phyloP scores from a whole-genome alignment of 2,113 vertebrate genomes.

The Calidris pugnax region DNA sequence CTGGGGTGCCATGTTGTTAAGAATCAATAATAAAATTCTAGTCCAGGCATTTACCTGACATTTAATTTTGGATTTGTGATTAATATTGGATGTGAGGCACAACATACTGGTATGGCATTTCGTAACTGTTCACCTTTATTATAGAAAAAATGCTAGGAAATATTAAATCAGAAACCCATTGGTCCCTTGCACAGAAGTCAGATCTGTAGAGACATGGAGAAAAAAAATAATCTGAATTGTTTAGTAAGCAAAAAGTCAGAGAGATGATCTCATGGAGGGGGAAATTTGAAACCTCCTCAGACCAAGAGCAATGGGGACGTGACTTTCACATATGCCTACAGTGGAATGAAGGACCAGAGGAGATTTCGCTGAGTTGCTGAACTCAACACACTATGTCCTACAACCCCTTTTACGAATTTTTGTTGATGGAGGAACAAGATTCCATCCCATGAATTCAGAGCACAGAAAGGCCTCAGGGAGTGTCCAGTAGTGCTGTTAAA shows the following conservation, averaged over 20 bases:
- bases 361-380: background rate
- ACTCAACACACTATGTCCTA: background rate
- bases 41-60: background rate
- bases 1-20: background rate
- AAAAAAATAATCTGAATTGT: background rate
- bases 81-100: background rate
- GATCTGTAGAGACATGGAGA: background rate
- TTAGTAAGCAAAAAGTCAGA: background rate
- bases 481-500: background rate
- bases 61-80: background rate
- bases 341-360: background rate
- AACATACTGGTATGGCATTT: background rate
- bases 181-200: background rate
- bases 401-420: accelerated
- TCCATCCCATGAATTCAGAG: background rate
- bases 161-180: background rate
- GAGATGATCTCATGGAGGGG: background rate
- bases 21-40: background rate
- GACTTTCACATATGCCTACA: background rate
- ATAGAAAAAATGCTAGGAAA: background rate
- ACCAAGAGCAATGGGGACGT: background rate
- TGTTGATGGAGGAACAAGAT: background rate
- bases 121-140: background rate
- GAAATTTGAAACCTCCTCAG: background rate
- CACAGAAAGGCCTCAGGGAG: background rate